Percentiles rank a stretch among this genome's conserved stretches.
These are phyloP conservation scores for Epicampocera succincta DNA, from an alignment of 2,888 invertebrate genomes.

Conservation along the genomic window DNA sequence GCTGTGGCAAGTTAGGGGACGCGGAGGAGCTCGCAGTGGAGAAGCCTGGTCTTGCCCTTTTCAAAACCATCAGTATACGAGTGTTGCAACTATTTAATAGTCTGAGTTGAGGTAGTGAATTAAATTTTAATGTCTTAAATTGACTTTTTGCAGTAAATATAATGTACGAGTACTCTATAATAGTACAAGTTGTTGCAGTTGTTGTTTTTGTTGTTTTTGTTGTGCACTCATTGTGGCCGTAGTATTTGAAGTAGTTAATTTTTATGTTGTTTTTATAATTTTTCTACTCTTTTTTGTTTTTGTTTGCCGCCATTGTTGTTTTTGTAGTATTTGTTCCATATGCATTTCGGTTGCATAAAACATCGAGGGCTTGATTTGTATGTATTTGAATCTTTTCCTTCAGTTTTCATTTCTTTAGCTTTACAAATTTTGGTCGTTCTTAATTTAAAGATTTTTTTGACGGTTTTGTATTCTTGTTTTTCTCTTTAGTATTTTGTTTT, in stretches of 20 bases:
- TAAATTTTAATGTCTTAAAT: conserved; percentile 70
- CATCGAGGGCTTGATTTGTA: conserved; percentile 30
- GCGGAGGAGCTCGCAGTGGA: not conserved
- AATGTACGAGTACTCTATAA: conserved; percentile 68
- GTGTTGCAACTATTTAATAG: conserved; percentile 52
- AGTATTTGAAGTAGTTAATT: conserved; percentile 46
- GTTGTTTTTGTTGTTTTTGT: conserved; percentile 21
- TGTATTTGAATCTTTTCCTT: conserved; percentile 25
- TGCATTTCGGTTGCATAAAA: conserved; percentile 65
- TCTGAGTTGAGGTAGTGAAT: conserved; percentile 55
- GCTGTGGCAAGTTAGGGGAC: not conserved
- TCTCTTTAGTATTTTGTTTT: conserved; percentile 29
- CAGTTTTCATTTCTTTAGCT: conserved; percentile 49
- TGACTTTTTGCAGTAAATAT: conserved; percentile 70
- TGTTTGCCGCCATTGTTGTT: conserved; percentile 52
- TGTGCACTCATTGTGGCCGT: conserved; percentile 26
- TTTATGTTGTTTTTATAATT: conserved; percentile 39
- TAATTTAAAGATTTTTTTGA: conserved; percentile 68
- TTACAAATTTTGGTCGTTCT: conserved; percentile 54
- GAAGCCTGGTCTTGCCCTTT: not conserved
- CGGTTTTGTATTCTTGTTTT: conserved; percentile 50
- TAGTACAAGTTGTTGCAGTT: conserved; percentile 21
- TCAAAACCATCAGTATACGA: conserved; percentile 24
- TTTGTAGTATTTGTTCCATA: conserved; percentile 60
- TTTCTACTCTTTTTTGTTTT: not conserved